phyloP scores from a whole-genome alignment of 2,888 invertebrate species.

The Cryptosula pallasiana region DNA sequence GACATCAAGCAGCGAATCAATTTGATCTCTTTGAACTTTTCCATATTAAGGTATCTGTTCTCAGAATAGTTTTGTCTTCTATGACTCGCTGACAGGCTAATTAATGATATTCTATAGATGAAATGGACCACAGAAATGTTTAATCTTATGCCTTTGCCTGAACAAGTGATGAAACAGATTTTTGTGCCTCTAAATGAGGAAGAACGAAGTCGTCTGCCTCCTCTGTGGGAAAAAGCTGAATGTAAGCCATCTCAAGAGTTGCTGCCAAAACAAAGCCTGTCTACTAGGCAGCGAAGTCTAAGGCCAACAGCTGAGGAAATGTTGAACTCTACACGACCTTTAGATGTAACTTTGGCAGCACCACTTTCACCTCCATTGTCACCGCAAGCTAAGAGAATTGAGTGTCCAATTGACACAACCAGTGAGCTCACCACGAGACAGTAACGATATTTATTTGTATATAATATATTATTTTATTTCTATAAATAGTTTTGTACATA shows the following conservation, averaged over 20 bases:
- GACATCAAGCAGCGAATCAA: no score
- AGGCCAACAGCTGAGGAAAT: background rate
- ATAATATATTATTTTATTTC: background rate
- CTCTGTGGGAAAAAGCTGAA: constrained; percentile 18
- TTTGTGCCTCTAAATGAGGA: constrained; percentile 21
- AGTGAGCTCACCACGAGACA: background rate
- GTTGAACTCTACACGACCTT: background rate
- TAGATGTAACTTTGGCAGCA: background rate
- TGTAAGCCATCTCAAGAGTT: constrained; percentile 24
- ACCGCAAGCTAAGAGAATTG: background rate
- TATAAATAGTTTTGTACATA: background rate
- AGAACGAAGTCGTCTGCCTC: constrained; percentile 13
- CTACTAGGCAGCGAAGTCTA: background rate
- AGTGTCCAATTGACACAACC: background rate
- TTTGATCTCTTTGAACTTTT: no score
- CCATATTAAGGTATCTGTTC: no score
- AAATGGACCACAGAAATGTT: constrained; percentile 13
- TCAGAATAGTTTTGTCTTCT: no score
- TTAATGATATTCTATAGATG: no score
- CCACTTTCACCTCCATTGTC: background rate
- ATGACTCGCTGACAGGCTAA: no score
- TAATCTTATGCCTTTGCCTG: constrained; percentile 1
- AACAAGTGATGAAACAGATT: background rate
- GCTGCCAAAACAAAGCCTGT: background rate
- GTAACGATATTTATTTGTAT: background rate